A percentile compares a stretch with the other conserved stretches of the same genome.
These are phyloP conservation scores for Chironomus striatipennis DNA, from an alignment of 1,140 invertebrate genomes.

Conservation along the genomic window DNA sequence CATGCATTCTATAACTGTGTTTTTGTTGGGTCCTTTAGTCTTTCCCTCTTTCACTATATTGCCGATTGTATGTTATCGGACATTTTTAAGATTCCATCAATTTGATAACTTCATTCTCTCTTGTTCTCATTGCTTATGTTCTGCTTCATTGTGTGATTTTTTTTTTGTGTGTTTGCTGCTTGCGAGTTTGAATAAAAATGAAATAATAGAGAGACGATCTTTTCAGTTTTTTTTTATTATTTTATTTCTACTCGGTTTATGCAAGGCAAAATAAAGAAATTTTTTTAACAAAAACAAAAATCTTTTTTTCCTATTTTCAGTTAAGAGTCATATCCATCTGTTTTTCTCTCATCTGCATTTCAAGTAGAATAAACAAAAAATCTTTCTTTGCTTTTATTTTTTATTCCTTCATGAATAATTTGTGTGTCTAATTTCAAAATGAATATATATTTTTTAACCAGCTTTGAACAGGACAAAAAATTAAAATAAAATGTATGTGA, in stretches of 20 bases:
- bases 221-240: slow-evolving; percentile 6
- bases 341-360: background rate
- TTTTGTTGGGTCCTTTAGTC: background rate
- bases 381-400: too few relatives aligned
- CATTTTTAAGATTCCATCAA: slow-evolving; percentile 18
- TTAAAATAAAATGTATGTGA: too few relatives aligned
- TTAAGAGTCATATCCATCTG: background rate
- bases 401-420: too few relatives aligned
- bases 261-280: background rate
- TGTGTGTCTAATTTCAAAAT: too few relatives aligned
- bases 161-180: background rate
- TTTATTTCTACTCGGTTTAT: background rate
- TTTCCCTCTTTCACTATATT: too few relatives aligned
- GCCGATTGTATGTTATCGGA: slow-evolving; percentile 18
- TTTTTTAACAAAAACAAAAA: too few relatives aligned
- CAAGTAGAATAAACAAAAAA: too few relatives aligned
- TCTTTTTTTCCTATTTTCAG: too few relatives aligned
- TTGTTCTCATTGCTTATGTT: background rate
- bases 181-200: slow-evolving; percentile 15
- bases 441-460: too few relatives aligned
- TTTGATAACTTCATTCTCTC: background rate
- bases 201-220: background rate
- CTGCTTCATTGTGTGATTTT: background rate
- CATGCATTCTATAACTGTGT: background rate
- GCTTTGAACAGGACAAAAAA: too few relatives aligned